Conservation (phyloP, 2,888 invertebrate species). For the Baccha elongata region DNA sequence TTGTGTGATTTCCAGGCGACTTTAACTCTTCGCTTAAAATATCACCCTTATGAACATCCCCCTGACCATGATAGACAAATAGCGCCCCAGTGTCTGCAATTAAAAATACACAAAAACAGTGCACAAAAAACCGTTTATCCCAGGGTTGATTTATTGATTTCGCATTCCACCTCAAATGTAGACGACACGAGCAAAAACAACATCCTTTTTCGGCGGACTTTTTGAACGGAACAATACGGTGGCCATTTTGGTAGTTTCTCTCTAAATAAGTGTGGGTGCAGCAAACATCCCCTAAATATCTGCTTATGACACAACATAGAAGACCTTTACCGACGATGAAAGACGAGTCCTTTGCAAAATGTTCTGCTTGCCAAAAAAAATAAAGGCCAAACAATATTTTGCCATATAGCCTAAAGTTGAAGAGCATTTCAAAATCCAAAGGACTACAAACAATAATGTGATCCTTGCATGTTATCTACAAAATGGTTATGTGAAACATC, state of each 20-base stretch:
- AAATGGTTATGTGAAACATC: constrained; percentile 32
- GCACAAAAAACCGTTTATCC: constrained; percentile 53
- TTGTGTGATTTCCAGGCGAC: constrained; percentile 49
- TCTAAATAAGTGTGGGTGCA: neutral
- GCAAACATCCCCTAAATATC: constrained; percentile 43
- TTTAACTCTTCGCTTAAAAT: constrained; percentile 7
- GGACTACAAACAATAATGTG: constrained; percentile 18
- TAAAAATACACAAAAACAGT: constrained; percentile 54
- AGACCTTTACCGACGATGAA: neutral
- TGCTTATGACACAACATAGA: constrained; percentile 57
- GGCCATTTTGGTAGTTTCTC: constrained; percentile 48
- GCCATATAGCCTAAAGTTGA: constrained; percentile 20
- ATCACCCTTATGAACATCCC: constrained; percentile 63
- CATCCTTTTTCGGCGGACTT: constrained; percentile 38
- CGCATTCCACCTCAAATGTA: constrained; percentile 46
- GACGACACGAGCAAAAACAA: constrained; percentile 20
- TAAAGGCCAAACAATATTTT: constrained; percentile 31
- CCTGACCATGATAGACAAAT: constrained; percentile 35
- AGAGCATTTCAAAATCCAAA: constrained; percentile 21
- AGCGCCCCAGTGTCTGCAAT: constrained; percentile 56
- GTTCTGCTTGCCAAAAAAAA: constrained; percentile 48
- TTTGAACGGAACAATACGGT: constrained; percentile 53
- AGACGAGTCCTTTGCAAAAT: constrained; percentile 18
- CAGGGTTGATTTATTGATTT: constrained; percentile 71
- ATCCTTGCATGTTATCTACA: constrained; percentile 13